Evolutionary conservation across 2,888 invertebrate species (phyloP).

Genomic region (Balanococcus diminutus): DNA sequence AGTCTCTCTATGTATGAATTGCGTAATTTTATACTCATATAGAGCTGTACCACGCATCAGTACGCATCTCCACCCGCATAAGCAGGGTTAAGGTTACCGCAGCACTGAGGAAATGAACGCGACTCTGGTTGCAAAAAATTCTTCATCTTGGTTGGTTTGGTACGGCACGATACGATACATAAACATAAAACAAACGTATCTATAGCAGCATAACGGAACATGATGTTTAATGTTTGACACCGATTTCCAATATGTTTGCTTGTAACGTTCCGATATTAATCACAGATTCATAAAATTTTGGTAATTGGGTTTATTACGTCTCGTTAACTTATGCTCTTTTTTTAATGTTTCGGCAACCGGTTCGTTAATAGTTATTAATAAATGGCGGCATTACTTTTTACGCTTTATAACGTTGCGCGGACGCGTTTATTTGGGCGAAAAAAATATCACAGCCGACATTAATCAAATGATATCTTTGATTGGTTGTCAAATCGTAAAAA

Average conservation of each 20-base stretch:
- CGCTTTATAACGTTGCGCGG: not conserved
- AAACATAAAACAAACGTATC: not conserved
- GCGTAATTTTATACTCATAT: not conserved
- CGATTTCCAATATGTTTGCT: not conserved
- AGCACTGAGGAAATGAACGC: constrained; percentile 5
- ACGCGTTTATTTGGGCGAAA: not conserved
- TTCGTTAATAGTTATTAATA: constrained; percentile 43
- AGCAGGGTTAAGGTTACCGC: constrained; percentile 22
- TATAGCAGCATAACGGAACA: not conserved
- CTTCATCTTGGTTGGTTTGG: not conserved
- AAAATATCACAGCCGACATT: not conserved
- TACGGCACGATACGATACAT: too few species aligned
- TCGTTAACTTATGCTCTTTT: constrained; percentile 35
- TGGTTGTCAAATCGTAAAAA: not conserved
- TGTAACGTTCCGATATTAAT: constrained; percentile 27
- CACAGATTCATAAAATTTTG: constrained; percentile 43
- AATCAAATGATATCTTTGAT: constrained; percentile 1
- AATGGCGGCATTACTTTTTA: constrained; percentile 9
- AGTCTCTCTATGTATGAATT: not conserved
- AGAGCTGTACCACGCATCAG: too few species aligned
- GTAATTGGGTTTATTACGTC: constrained; percentile 51
- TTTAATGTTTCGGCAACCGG: constrained; percentile 25
- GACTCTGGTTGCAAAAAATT: not conserved
- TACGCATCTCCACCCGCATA: not conserved
- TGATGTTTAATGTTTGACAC: constrained; percentile 37